A percentile compares a stretch with the other conserved stretches of the same genome.
phyloP scores from a whole-genome alignment of 1,140 invertebrate species.

The Macrobrachium rosenbergii region DNA sequence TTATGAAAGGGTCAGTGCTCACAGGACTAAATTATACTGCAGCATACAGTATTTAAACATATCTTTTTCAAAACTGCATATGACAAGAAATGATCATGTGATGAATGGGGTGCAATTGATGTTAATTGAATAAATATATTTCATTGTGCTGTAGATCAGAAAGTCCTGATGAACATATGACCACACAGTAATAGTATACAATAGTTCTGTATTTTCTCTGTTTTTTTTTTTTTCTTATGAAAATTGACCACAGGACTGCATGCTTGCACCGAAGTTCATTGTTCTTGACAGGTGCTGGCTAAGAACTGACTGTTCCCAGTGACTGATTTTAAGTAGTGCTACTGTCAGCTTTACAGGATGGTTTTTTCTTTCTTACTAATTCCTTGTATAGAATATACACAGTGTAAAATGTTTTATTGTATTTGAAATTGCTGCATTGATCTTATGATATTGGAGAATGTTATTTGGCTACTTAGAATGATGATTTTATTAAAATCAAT shows the following conservation, averaged over 20 bases:
- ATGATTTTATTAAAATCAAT: too few relatives aligned
- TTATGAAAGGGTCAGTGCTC: too few relatives aligned
- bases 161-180: constrained; percentile 15
- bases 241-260: constrained; percentile 23
- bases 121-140: too few relatives aligned
- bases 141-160: neutral
- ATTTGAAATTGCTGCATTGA: too few relatives aligned
- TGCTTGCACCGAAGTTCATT: constrained; percentile 28
- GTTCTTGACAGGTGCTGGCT: constrained; percentile 3
- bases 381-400: constrained; percentile 1
- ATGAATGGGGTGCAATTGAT: too few relatives aligned
- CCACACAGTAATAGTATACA: neutral
- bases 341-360: neutral
- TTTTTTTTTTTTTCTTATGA: neutral
- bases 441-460: too few relatives aligned
- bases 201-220: constrained; percentile 8
- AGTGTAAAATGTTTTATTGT: neutral
- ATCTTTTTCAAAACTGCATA: too few relatives aligned
- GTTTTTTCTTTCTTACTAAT: neutral
- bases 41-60: too few relatives aligned
- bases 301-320: neutral
- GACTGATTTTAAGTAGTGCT: too few relatives aligned
- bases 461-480: too few relatives aligned
- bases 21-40: too few relatives aligned
- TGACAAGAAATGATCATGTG: too few relatives aligned